phyloP scores from a whole-genome alignment of 2,113 vertebrate species.

The Turnix velox region DNA sequence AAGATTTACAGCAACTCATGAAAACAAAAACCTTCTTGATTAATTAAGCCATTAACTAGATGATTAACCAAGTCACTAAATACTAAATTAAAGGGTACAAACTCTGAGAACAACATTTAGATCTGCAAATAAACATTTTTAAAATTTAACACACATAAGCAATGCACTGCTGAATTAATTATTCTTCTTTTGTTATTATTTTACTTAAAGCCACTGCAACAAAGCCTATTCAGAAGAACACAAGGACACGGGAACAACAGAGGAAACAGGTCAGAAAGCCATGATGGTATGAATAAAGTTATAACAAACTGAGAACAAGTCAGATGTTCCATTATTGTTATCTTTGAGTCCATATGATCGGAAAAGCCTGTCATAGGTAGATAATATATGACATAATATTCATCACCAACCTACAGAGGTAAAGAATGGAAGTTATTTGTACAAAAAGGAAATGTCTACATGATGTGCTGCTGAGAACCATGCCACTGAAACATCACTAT shows the following conservation, averaged over 20 bases:
- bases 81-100: neutral
- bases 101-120: neutral
- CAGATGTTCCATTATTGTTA: neutral
- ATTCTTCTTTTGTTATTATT: neutral
- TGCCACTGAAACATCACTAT: neutral
- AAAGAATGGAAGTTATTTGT: neutral
- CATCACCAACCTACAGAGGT: neutral
- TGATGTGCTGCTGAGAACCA: neutral
- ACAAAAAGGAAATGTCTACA: neutral
- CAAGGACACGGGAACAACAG: neutral
- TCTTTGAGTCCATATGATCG: neutral
- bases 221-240: neutral
- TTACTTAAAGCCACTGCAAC: neutral
- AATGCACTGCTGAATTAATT: neutral
- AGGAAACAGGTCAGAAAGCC: neutral
- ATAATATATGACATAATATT: neutral
- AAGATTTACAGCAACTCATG: neutral
- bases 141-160: neutral
- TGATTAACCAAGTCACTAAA: neutral
- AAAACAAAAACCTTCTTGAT: neutral
- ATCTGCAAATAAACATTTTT: neutral
- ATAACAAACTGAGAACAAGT: neutral
- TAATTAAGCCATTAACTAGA: neutral
- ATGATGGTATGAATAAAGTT: neutral
- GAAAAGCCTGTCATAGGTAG: neutral